Evolutionary conservation across 2,113 vertebrate species (phyloP).

Genomic region (Microtus montanus): DNA sequence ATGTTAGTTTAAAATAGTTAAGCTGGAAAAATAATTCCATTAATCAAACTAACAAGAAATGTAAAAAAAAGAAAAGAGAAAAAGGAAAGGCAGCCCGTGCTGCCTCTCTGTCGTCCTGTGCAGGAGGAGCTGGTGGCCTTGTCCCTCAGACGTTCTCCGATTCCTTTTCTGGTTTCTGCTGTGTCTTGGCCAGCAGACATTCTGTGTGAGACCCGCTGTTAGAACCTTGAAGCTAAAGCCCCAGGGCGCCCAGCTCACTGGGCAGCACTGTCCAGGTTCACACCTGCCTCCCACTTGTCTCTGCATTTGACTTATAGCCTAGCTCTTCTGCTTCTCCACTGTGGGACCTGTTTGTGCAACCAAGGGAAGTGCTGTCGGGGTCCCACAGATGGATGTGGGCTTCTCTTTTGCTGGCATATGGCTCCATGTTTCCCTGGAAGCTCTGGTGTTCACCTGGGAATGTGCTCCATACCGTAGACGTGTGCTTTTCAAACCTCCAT

Average conservation of each 20-base stretch:
- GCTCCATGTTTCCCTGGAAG: conserved; percentile 19
- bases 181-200: conserved; percentile 77
- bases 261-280: conserved; percentile 47
- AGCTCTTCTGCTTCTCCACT: conserved; percentile 57
- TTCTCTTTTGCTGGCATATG: neutral
- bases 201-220: conserved; percentile 72
- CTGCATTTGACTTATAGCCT: conserved; percentile 63
- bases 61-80: conserved; percentile 81
- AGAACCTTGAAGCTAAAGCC: neutral
- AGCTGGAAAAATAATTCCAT: conserved; percentile 87
- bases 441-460: neutral
- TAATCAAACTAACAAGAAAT: conserved; percentile 92
- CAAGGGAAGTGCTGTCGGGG: neutral
- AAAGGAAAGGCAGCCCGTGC: conserved; percentile 87
- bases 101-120: conserved; percentile 83
- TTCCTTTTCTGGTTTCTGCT: conserved; percentile 69
- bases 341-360: conserved; percentile 70
- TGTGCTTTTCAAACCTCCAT: neutral
- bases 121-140: conserved; percentile 76
- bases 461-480: neutral
- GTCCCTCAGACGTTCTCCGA: conserved; percentile 56
- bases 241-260: neutral
- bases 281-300: conserved; percentile 40
- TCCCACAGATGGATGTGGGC: conserved; percentile 6
- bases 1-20: conserved; percentile 84